Evolutionary conservation across 2,888 invertebrate genomes (phyloP).

Genomic region (Nezara viridula): DNA sequence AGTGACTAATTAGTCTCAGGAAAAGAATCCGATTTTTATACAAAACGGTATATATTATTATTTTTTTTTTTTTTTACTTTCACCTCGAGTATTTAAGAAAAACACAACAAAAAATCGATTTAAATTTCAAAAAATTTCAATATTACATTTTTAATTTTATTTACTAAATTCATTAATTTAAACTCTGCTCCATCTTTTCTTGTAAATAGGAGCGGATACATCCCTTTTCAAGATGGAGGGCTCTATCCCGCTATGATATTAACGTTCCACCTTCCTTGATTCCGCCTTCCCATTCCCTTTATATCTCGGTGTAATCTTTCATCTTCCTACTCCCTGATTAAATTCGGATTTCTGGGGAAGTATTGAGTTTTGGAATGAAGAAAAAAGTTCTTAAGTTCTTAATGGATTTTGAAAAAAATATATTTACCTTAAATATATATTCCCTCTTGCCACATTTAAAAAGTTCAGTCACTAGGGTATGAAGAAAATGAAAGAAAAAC

Average conservation of each 20-base stretch:
- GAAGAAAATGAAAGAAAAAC: no score
- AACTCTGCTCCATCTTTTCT: no score
- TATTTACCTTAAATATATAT: neutral
- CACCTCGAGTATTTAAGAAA: no score
- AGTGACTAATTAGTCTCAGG: no score
- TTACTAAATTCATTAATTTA: no score
- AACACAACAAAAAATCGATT: no score
- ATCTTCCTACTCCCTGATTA: neutral
- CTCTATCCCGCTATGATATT: neutral
- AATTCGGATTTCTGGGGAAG: neutral
- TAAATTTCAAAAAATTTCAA: no score
- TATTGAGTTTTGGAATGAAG: neutral
- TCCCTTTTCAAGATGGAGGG: neutral
- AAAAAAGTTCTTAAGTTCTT: neutral
- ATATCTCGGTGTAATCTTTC: neutral
- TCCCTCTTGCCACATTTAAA: rapidly evolving
- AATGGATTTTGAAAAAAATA: neutral
- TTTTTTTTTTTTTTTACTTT: no score
- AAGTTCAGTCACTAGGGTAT: neutral
- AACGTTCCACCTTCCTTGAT: neutral
- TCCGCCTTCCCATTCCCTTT: neutral
- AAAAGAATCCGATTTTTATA: no score
- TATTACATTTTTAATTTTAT: no score
- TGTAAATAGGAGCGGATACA: neutral
- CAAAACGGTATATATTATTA: no score